Base-by-base conservation (phyloP, 2,888 invertebrate genomes). In the Pherbina coryleti region DNA sequence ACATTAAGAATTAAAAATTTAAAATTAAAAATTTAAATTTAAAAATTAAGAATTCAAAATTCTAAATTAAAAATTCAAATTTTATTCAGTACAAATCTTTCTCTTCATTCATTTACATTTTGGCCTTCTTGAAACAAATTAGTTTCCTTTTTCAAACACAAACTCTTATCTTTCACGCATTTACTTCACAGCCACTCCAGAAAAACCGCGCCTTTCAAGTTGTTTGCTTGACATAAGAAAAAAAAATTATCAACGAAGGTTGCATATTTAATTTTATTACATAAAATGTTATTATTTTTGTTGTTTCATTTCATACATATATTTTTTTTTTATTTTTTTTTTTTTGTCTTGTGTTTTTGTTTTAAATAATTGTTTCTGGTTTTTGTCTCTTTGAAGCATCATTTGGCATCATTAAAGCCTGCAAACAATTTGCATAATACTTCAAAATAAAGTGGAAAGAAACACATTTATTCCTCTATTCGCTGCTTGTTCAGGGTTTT, bases 381-480 rank as follows among this genome's bases (percentile, higher is more conserved):
- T 22, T 22, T 28, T 28, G 44, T 44, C 44, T 28, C 19, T 34
- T 64, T 64, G 25, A 64, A 69, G 49, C 28, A 51, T 69, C 69
- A 28, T 67, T 67, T 67, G 44, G 44, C n/a, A 44, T 19, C 37
- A 44, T 44, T 44, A 19, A 66, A 66, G 64, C 44, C 67, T 44
- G 67, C 67, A 37, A 66, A 66, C 64, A 25, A 64, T 69, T 69
- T 69, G 51, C 69, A 69, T 69, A 69, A 69, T 51, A 69, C 69
- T 69, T 51, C 51, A 51, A 49, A 67, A 69, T 44, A 44, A 44
- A 69, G 17, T 19, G 25, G 2, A 25, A 22, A 28, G 4, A 60
- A 28, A 28, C n/a, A 28, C 60, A 17, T 25, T 67, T 19, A 28
- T 69, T 69, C 28, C 19, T 31, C 28, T 28, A 17, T 49, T 51